Percentiles rank a stretch among this genome's conserved stretches.
Evolutionary conservation across 2,888 invertebrate species (phyloP).

Genomic region (Aphidius colemani): DNA sequence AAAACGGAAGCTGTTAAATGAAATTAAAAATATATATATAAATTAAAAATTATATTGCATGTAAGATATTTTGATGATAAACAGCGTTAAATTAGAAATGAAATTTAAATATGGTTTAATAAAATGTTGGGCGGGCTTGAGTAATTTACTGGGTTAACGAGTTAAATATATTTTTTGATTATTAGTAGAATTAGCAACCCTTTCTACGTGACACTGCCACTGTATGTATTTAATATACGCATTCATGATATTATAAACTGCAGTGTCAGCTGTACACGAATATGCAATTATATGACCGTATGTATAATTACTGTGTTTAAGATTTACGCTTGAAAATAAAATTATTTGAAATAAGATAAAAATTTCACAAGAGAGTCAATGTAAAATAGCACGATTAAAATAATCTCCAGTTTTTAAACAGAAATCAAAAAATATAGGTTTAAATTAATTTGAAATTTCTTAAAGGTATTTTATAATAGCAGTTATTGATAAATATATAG

Average conservation of each 20-base stretch:
- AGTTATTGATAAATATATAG: no score
- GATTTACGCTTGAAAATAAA: slow-evolving; percentile 30
- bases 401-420: no score
- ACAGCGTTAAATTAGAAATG: slow-evolving; percentile 50
- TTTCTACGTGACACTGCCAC: slow-evolving; percentile 46
- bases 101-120: slow-evolving; percentile 37
- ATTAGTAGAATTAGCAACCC: slow-evolving; percentile 46
- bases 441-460: no score
- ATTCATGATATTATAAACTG: slow-evolving; percentile 30
- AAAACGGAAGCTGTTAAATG: no score
- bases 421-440: no score
- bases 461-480: no score
- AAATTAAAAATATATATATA: no score
- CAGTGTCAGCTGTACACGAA: slow-evolving; percentile 22
- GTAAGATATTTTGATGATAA: slow-evolving; percentile 31
- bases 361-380: no score
- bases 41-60: neutral
- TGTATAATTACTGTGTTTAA: slow-evolving; percentile 43
- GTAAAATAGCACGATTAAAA: no score
- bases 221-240: slow-evolving; percentile 18
- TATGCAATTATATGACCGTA: neutral
- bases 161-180: slow-evolving; percentile 45
- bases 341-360: no score
- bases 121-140: slow-evolving; percentile 37
- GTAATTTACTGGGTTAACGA: slow-evolving; percentile 46